Conservation (phyloP, 2,797 vertebrate genomes). For the Aeoliscus strigatus region DNA sequence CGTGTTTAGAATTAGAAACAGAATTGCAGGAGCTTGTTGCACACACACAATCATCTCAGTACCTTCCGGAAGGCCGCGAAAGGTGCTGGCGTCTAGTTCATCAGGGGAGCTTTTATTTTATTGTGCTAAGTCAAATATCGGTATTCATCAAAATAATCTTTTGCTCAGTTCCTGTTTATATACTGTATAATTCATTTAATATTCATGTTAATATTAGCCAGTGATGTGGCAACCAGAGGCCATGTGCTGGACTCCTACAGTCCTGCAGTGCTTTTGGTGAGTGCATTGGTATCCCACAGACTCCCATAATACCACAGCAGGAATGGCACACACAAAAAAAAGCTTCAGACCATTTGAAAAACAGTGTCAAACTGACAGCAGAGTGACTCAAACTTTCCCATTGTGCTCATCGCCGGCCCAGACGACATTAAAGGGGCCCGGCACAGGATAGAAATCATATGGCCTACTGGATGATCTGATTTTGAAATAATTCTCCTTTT, state of each 20-base stretch:
- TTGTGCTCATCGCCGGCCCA: constrained; percentile 25
- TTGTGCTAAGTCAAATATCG: too few species aligned
- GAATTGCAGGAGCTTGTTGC: too few species aligned
- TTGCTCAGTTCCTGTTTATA: too few species aligned
- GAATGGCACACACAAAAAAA: constrained; percentile 20
- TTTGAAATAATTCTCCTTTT: constrained; percentile 56
- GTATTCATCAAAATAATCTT: too few species aligned
- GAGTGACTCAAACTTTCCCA: constrained; percentile 44
- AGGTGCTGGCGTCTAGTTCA: too few species aligned
- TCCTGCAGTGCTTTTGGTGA: constrained; percentile 34
- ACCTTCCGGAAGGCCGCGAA: too few species aligned
- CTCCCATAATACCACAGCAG: constrained; percentile 48
- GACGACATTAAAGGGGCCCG: constrained; percentile 44
- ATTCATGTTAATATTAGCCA: not conserved
- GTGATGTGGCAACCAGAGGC: constrained; percentile 8
- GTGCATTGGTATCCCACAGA: constrained; percentile 18
- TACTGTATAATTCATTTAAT: too few species aligned
- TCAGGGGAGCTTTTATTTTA: too few species aligned
- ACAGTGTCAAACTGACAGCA: constrained; percentile 33
- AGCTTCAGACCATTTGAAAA: constrained; percentile 25
- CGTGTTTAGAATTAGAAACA: too few species aligned
- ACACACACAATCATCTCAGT: too few species aligned
- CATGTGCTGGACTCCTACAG: constrained; percentile 30
- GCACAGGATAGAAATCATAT: constrained; percentile 43
- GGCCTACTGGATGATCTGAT: constrained; percentile 42